Conservation (phyloP, 30 jellyfish, hydroid and myxozoan genomes). For the Clytia hemisphaerica region DNA sequence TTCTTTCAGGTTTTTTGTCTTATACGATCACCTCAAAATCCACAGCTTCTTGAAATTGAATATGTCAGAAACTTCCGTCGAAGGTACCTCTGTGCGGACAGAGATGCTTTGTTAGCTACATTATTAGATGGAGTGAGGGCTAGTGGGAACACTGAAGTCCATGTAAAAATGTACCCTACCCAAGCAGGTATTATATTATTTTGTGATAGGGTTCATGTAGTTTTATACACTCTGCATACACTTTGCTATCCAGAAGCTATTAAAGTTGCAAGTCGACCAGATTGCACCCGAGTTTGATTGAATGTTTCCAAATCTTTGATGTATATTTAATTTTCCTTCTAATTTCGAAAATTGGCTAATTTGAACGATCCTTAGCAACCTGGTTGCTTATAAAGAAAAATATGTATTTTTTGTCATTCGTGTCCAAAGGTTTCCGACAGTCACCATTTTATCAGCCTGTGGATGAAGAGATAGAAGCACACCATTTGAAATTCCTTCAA, state of each 20-base stretch:
- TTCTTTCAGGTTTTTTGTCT: slow-evolving; percentile 66
- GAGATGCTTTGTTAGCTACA: slow-evolving; percentile 91
- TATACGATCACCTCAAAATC: slow-evolving; percentile 66
- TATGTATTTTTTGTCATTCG: background rate
- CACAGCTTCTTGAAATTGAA: slow-evolving; percentile 76
- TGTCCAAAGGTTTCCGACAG: slow-evolving; percentile 64
- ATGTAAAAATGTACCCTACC: slow-evolving; percentile 84
- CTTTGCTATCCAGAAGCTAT: no score
- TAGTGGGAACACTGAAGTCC: slow-evolving; percentile 92
- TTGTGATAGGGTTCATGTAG: no score
- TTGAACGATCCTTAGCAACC: background rate
- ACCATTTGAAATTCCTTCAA: slow-evolving; percentile 55
- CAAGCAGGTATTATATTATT: no score
- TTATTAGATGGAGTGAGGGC: slow-evolving; percentile 94
- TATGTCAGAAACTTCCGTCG: slow-evolving; percentile 50
- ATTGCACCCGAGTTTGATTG: no score
- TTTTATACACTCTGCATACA: no score
- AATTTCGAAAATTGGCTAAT: background rate
- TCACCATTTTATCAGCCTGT: slow-evolving; percentile 71
- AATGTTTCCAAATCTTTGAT: no score
- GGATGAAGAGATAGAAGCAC: slow-evolving; percentile 87
- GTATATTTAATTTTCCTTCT: no score
- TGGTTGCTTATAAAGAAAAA: no score
- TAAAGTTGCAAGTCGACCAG: no score
- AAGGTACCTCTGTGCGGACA: slow-evolving; percentile 71